Conservation (phyloP, 2,888 invertebrate species). For the Fragum fragum region DNA sequence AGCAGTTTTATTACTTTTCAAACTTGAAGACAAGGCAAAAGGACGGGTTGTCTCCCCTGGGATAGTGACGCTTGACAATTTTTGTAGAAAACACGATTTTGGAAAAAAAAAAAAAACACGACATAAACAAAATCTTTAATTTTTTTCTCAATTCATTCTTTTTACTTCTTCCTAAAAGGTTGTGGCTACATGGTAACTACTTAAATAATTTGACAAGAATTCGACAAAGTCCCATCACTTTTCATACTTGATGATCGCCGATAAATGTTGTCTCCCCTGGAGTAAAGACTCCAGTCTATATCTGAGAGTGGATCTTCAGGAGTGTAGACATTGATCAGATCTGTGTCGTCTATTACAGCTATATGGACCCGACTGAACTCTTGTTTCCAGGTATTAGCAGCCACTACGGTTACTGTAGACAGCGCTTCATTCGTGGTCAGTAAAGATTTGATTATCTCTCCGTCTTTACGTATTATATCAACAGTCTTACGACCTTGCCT, state of each 20-base stretch:
- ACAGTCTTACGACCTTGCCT: slow-evolving; percentile 52
- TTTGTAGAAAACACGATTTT: no score
- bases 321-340: slow-evolving; percentile 42
- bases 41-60: no score
- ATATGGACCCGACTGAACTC: slow-evolving; percentile 13
- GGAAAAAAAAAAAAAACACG: no score
- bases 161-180: no score
- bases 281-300: slow-evolving; percentile 1
- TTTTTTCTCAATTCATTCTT: no score
- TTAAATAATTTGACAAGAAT: not conserved
- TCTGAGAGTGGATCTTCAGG: slow-evolving; percentile 51
- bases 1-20: no score
- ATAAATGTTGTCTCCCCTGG: not conserved
- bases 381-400: slow-evolving; percentile 21
- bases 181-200: no score
- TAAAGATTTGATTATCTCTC: slow-evolving; percentile 56
- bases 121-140: no score
- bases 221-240: not conserved
- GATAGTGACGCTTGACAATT: no score
- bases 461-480: slow-evolving; percentile 44
- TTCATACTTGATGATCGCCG: not conserved
- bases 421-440: slow-evolving; percentile 44
- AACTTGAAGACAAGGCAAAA: no score
- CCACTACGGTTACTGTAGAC: slow-evolving; percentile 28
- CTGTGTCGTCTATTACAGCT: slow-evolving; percentile 36